phyloP scores from a whole-genome alignment of 2,888 invertebrate genomes.

The Metalampra italica region DNA sequence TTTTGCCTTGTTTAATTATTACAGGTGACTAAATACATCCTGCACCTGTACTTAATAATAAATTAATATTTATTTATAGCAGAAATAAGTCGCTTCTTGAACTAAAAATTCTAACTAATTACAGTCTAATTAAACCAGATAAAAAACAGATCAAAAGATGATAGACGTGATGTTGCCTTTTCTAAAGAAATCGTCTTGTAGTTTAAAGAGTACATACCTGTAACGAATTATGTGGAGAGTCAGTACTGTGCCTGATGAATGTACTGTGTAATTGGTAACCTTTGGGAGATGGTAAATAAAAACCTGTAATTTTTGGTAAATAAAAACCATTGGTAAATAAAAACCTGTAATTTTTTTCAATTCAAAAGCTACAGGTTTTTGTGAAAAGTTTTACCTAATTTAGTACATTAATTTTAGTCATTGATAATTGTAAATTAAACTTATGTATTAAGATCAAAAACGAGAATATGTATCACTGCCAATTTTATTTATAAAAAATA shows the following conservation, averaged over 20 bases:
- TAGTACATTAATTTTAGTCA: slow-evolving; percentile 16
- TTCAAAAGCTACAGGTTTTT: slow-evolving; percentile 9
- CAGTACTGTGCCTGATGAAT: slow-evolving; percentile 14
- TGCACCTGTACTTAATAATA: too few species aligned
- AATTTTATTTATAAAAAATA: slow-evolving; percentile 29
- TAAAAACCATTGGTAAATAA: slow-evolving; percentile 35
- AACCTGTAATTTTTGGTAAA: slow-evolving; percentile 39
- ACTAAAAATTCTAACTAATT: too few species aligned
- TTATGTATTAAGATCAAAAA: slow-evolving; percentile 11
- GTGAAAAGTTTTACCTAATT: slow-evolving; percentile 21
- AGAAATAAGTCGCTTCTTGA: too few species aligned
- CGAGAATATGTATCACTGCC: slow-evolving; percentile 38
- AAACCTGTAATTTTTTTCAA: slow-evolving; percentile 40
- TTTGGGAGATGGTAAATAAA: slow-evolving; percentile 44
- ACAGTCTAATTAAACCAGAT: too few species aligned
- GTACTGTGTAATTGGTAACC: slow-evolving; percentile 41
- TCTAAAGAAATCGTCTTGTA: too few species aligned
- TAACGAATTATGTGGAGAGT: background rate
- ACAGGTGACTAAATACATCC: too few species aligned
- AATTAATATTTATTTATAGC: too few species aligned
- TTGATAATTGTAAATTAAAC: slow-evolving; percentile 8
- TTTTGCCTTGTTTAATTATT: too few species aligned
- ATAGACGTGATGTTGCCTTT: too few species aligned
- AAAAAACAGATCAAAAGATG: too few species aligned
- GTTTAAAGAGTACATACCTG: background rate